Percentiles rank a stretch among this genome's conserved stretches.
These are phyloP conservation scores for Coelopa frigida DNA, from an alignment of 1,140 invertebrate species.

Conservation along the genomic window DNA sequence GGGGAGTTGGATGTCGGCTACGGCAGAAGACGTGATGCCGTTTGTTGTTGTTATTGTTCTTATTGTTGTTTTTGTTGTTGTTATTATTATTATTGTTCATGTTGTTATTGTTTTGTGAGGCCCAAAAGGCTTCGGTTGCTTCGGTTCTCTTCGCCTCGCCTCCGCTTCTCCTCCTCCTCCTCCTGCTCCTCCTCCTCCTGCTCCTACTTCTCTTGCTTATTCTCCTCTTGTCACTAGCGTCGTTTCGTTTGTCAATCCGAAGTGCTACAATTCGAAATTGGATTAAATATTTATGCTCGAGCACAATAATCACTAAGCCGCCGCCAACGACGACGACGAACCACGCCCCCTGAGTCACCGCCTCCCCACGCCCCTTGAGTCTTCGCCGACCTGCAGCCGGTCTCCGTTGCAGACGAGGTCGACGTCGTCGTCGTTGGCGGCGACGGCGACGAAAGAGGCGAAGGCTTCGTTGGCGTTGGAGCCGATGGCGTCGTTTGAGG, in stretches of 20 bases:
- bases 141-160: background rate
- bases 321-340: no score
- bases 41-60: constrained; percentile 16
- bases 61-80: constrained; percentile 18
- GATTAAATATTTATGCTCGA: constrained; percentile 12
- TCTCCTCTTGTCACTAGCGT: background rate
- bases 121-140: no score
- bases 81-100: constrained; percentile 23
- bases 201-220: background rate
- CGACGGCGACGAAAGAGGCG: background rate
- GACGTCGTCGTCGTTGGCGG: background rate
- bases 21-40: constrained; percentile 16
- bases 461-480: constrained; percentile 9
- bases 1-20: no score
- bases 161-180: background rate
- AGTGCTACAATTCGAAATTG: constrained; percentile 12
- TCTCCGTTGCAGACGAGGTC: background rate
- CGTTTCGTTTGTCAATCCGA: no score
- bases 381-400: background rate
- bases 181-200: background rate
- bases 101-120: constrained; percentile 2
- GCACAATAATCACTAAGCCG: no score
- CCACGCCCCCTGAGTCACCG: background rate
- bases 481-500: no score
- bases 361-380: background rate